Base-by-base conservation (phyloP, 2,797 vertebrate species). In the Tympanoctomys barrerae region DNA sequence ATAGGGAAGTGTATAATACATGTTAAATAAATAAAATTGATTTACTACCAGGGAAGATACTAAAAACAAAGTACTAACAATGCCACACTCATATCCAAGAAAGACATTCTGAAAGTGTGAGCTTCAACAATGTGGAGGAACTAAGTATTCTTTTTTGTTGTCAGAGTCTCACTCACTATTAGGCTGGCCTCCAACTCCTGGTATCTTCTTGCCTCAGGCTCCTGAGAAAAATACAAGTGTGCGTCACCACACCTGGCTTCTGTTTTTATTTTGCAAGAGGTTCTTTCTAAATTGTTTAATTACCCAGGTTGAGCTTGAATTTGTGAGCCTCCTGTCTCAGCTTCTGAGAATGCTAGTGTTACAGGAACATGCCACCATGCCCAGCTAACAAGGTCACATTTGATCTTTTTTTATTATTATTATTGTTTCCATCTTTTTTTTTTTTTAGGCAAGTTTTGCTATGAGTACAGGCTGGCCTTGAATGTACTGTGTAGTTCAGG, bases 31-130 rank as follows among this genome's bases (percentile, higher is more conserved):
- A 52, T 52, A n/a, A 59, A 78, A 75, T 49, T 57, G 82, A 49
- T 33, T 19, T 54, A 31, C 79, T 73, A 77, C 66, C 46, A 3
- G 33, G 39, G 62, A 68, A 26, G 52, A 68, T 61, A 59, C 6
- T 83, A 79, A 68, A 70, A 87, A 66, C 61, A 88, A 92, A 31
- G 73, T n/a, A 24, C 83, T 95, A 2, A 54, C 52, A 39, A 59
- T 78, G 57, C 24, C 31, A 11, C 77, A 22, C 77, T 36, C 31
- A 16, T 87, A 90, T 66, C 61, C 57, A 36, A 31, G 62, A 91
- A 68, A 71, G 26, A 68, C 36, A 42, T 42, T 75, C 73, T 4
- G 36, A 73, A 46, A 75, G 39, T 75, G 39, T 75, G 73, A 46
- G 24, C 36, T 36, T 42, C 42, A 2, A 71, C 68, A 71, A 39